Percentiles rank a stretch among this genome's conserved stretches.
These are phyloP conservation scores for Odontesthes bonariensis DNA, from an alignment of 2,113 vertebrate genomes.

Conservation along the genomic window DNA sequence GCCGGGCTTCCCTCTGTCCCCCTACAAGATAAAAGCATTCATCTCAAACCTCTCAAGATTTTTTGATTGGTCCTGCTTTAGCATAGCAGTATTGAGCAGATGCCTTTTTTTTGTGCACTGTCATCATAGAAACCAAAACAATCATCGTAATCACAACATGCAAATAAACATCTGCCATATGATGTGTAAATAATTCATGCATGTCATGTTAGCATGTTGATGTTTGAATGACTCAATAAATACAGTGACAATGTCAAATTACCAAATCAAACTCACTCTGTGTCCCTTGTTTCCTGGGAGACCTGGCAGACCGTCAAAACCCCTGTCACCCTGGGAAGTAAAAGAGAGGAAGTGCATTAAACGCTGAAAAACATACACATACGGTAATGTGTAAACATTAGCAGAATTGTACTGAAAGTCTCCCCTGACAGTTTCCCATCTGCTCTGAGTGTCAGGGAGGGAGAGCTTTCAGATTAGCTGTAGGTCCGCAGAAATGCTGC, in stretches of 20 bases:
- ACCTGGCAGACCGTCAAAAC: slow-evolving; percentile 92
- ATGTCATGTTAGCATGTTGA: neutral
- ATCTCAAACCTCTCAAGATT: slow-evolving; percentile 30
- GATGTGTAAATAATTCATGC: slow-evolving; percentile 34
- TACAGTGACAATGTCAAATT: slow-evolving; percentile 37
- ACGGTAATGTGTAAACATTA: slow-evolving; percentile 71
- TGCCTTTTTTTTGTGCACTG: slow-evolving; percentile 30
- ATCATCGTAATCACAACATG: slow-evolving; percentile 52
- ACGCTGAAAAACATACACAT: slow-evolving; percentile 49
- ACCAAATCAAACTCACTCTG: slow-evolving; percentile 68
- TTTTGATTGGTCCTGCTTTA: slow-evolving; percentile 31
- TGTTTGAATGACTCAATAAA: slow-evolving; percentile 23
- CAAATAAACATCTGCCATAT: slow-evolving; percentile 58
- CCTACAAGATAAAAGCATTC: slow-evolving; percentile 81
- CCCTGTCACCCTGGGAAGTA: slow-evolving; percentile 88
- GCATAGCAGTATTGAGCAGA: slow-evolving; percentile 31
- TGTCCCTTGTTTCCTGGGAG: slow-evolving; percentile 92
- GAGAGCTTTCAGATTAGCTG: slow-evolving; percentile 61
- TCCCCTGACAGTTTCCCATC: slow-evolving; percentile 74
- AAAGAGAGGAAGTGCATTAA: slow-evolving; percentile 63
- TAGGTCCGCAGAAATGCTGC: slow-evolving; percentile 69
- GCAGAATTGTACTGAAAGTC: slow-evolving; percentile 58
- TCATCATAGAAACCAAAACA: slow-evolving; percentile 45
- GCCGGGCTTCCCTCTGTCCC: slow-evolving; percentile 88
- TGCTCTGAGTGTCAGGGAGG: slow-evolving; percentile 63